Evolutionary conservation across 2,888 invertebrate genomes (phyloP), one percentile per base, ranked within the genome.

Genomic region (Pegoplata infirma): DNA sequence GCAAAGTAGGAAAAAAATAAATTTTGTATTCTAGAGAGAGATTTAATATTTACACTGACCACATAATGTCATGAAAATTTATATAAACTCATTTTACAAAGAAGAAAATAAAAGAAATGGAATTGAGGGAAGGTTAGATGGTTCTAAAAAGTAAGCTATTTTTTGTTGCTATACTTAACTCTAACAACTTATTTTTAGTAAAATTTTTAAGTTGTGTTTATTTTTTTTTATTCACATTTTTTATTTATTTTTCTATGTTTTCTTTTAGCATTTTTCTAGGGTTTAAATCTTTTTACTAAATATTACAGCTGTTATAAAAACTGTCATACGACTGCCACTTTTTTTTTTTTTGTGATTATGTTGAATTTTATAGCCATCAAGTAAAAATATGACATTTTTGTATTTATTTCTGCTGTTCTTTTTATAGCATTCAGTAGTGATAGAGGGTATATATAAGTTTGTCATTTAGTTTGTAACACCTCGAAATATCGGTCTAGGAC

Each of bases 311-410:
- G 25, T 44, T 53, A 25, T 23, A 16, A 17, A 32, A 67, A 58
- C 21, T 74, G 68, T 56, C 58, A 64, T 5, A 59, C 2, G 16
- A 36, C 56, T 69, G 58, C 23, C 58, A 64, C 28, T 49, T 55
- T 47, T 46, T 56, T 46, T 16, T n/a, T 17, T 14, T 36, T 2
- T 5, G 6, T 56, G n/a, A 61, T 51, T 32, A 28, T 61, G 53
- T 46, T 58, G 44, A 51, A 46, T 53, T 58, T 69, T 64, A 47
- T 51, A 55, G 19, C 44, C 67, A 61, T 55, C 59, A 40, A 53
- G 55, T 66, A 46, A 68, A 63, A 63, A 49, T 63, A 56, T 63
- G n/a, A 49, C 19, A 66, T 61, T 46, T 51, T 55, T 40, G n/a
- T 40, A n/a, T 40, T 40, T 40, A n/a, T 40, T 40, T 40, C n/a